Evolutionary conservation across 1,140 invertebrate genomes (phyloP).

Genomic region (Trissolcus basalis): DNA sequence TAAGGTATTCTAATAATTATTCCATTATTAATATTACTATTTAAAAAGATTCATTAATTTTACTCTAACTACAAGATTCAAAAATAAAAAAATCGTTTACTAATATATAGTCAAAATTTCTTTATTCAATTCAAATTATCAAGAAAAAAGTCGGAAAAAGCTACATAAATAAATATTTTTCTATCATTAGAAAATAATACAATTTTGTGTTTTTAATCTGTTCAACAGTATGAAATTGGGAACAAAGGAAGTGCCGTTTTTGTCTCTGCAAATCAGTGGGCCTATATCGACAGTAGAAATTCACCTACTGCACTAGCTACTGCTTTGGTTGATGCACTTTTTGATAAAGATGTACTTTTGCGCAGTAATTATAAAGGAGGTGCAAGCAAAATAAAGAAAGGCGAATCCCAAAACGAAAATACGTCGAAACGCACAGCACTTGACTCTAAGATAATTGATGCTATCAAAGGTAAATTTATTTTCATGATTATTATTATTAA

Average conservation of each 20-base stretch:
- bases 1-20: slow-evolving; percentile 6
- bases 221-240: slow-evolving; percentile 11
- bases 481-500: too few relatives aligned
- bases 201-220: background rate
- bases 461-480: background rate
- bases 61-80: too few relatives aligned
- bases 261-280: background rate
- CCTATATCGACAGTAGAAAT: slow-evolving; percentile 11
- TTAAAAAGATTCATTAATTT: too few relatives aligned
- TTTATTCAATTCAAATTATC: too few relatives aligned
- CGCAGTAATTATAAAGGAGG: slow-evolving; percentile 3
- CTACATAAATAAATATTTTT: too few relatives aligned
- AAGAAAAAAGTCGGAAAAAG: too few relatives aligned
- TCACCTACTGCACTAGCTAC: slow-evolving; percentile 1
- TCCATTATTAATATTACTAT: too few relatives aligned
- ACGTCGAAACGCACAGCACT: background rate
- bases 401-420: background rate
- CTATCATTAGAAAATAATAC: too few relatives aligned
- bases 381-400: slow-evolving; percentile 3
- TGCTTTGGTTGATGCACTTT: slow-evolving; percentile 10
- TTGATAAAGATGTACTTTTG: slow-evolving; percentile 7
- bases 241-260: background rate
- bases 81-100: too few relatives aligned
- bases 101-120: too few relatives aligned
- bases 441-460: slow-evolving; percentile 8